Base-by-base conservation (phyloP, 2,113 vertebrate species). In the Sinocyclocheilus grahami region DNA sequence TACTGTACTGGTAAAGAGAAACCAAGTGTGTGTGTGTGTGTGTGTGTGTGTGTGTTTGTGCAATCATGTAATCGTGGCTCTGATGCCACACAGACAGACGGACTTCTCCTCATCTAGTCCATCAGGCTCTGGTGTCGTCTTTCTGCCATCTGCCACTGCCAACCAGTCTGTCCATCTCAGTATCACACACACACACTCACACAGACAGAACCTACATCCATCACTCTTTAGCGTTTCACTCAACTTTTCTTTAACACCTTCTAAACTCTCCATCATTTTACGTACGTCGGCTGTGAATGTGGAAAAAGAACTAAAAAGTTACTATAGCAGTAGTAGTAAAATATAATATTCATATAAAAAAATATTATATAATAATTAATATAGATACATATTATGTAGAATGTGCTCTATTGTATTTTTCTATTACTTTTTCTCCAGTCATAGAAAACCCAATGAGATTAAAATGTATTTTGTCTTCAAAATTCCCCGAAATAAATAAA, bases 111-210 rank as follows among this genome's bases (percentile, higher is more conserved):
- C 91, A 86, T 92, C 89, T 87, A 85, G 89, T 88, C 93, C 89
- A 89, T 93, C 90, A 90, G 90, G 91, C 91, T 91, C 90, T 92
- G 91, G 93, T 95, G 92, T 94, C 89, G 85, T 92, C 93, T 95
- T 94, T 92, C 93, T 92, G 86, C 93, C 94, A 95, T 95, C 93
- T 95, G 94, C 91, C 89, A 89, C 88, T 63, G 88, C 89, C 90
- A 85, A 85, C 87, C 89, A 60, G 89, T 88, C 87, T 90, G 85
- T 85, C 86, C 78, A 63, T 90, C 85, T 87, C 78, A 86, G 67
- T 85, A 88, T 86, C 89, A 84, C 86, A 91, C 92, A 80, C 89
- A 80, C 78, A 85, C 63, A 60, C 71, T 78, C 72, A 83, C 39
- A 79, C 72, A 55, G 12, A 74, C 18, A 58, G 2, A 20, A 27